These are phyloP conservation scores for Bembecia ichneumoniformis DNA, from an alignment of 2,888 invertebrate species.

Conservation along the genomic window DNA sequence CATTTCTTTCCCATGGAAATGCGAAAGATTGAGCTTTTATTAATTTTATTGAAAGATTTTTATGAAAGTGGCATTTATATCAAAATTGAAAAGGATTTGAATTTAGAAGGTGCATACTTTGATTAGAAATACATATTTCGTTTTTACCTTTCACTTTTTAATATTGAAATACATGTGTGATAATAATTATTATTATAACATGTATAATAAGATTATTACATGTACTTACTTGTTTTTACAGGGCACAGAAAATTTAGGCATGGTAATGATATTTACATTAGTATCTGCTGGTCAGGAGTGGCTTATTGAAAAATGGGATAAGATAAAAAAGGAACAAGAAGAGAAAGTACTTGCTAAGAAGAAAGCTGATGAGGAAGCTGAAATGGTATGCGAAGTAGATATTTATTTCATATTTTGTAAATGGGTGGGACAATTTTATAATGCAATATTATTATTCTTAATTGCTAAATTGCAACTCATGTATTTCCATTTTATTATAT, in stretches of 20 bases:
- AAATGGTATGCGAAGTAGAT: slow-evolving; percentile 74
- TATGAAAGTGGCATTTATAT: too few species aligned
- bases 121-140: too few species aligned
- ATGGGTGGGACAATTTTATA: background rate
- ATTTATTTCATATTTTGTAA: background rate
- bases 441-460: too few species aligned
- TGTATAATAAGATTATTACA: too few species aligned
- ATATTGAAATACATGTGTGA: too few species aligned
- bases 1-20: too few species aligned
- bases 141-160: too few species aligned
- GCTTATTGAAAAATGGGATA: slow-evolving; percentile 89
- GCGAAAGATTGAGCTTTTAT: background rate
- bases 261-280: slow-evolving; percentile 97
- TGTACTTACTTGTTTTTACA: slow-evolving; percentile 27
- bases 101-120: too few species aligned
- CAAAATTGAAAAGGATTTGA: too few species aligned
- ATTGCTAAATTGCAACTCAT: too few species aligned
- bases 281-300: slow-evolving; percentile 95
- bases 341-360: slow-evolving; percentile 78
- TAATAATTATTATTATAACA: too few species aligned
- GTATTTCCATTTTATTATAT: too few species aligned
- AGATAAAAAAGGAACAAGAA: slow-evolving; percentile 78
- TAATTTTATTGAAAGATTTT: background rate
- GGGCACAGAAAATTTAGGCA: slow-evolving; percentile 92
- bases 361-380: slow-evolving; percentile 88